Evolutionary conservation across 2,888 invertebrate genomes (phyloP).

Genomic region (Torymus tubicola): DNA sequence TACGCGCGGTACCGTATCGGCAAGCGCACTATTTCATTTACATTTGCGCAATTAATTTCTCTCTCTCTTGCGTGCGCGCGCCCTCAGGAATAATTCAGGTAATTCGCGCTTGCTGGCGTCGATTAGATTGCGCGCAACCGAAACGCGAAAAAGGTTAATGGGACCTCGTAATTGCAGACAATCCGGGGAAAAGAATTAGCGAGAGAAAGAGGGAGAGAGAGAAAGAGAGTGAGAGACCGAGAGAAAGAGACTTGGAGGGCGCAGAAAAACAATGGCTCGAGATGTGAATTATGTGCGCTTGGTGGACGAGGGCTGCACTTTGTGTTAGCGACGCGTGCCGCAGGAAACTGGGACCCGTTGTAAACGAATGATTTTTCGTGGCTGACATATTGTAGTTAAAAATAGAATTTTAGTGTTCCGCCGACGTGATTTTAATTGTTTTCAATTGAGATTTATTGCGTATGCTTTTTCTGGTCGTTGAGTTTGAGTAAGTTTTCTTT

Average conservation of each 20-base stretch:
- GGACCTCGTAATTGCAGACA: conserved; percentile 19
- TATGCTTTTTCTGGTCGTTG: too few species aligned
- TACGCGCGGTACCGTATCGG: too few species aligned
- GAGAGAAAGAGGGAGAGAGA: too few species aligned
- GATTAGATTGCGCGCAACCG: conserved; percentile 16
- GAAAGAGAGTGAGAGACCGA: too few species aligned
- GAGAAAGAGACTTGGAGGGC: not conserved
- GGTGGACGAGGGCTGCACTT: conserved; percentile 14
- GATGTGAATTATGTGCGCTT: conserved; percentile 29
- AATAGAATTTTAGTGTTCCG: not conserved
- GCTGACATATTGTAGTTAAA: conserved; percentile 5
- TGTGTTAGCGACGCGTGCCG: not conserved
- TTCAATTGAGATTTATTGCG: too few species aligned
- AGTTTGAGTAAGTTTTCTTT: too few species aligned
- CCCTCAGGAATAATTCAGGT: conserved; percentile 22
- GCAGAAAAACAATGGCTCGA: conserved; percentile 16
- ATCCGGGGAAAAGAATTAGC: conserved; percentile 7
- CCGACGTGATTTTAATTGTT: not conserved
- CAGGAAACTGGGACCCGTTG: too few species aligned
- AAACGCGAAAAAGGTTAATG: conserved; percentile 19
- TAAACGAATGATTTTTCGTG: not conserved
- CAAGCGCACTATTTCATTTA: conserved; percentile 19
- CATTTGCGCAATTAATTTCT: conserved; percentile 20
- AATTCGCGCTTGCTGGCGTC: conserved; percentile 17
- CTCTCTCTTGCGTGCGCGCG: not conserved